phyloP scores from a whole-genome alignment of 2,113 vertebrate species.

The Camelus bactrianus region DNA sequence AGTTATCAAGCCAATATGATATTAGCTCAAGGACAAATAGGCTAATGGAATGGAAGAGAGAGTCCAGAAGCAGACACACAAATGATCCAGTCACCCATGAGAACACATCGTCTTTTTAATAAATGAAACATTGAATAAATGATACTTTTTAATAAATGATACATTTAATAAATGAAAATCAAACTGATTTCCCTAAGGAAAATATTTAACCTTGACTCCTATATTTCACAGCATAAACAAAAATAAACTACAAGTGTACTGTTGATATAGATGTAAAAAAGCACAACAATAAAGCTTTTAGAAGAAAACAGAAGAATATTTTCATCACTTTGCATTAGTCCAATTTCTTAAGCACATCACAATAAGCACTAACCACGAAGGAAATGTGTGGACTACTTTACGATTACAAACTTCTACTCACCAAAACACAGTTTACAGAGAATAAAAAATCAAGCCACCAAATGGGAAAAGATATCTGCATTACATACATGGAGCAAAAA shows the following conservation, averaged over 20 bases:
- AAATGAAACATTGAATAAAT: not conserved
- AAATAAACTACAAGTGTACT: not conserved
- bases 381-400: not conserved
- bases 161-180: not conserved
- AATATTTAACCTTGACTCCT: not conserved
- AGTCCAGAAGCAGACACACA: not conserved
- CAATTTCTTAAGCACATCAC: not conserved
- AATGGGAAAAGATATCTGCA: not conserved
- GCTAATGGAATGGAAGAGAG: not conserved
- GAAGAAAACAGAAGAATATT: constrained; percentile 22
- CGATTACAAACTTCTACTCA: not conserved
- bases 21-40: not conserved
- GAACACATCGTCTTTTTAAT: not conserved
- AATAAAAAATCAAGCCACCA: constrained; percentile 2
- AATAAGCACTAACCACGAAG: not conserved
- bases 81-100: not conserved
- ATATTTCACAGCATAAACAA: not conserved
- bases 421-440: not conserved
- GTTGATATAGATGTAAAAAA: not conserved
- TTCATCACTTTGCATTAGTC: not conserved
- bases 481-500: not conserved
- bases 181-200: constrained; percentile 9
- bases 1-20: not conserved
- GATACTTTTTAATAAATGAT: not conserved
- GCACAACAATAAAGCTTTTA: not conserved